Conservation (phyloP, 2,797 vertebrate species). For the Euthynnus affinis region DNA sequence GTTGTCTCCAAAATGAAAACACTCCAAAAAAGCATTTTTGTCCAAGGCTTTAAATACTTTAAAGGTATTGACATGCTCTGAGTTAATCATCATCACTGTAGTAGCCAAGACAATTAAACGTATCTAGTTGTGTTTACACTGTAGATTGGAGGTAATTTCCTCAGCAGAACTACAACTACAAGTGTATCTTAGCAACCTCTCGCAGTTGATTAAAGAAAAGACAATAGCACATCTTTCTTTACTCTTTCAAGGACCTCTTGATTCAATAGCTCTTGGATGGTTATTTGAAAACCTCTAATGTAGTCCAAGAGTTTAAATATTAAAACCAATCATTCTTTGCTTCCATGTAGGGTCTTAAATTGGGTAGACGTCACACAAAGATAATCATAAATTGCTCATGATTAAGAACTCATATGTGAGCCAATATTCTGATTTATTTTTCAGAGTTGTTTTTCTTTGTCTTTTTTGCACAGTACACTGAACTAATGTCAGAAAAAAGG, state of each 20-base stretch:
- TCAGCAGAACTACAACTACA: constrained; percentile 1
- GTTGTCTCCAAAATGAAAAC: constrained; percentile 26
- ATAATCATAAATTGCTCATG: background rate
- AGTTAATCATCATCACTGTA: constrained; percentile 38
- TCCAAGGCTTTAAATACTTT: constrained; percentile 5
- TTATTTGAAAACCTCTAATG: background rate
- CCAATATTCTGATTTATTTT: background rate
- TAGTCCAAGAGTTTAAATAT: background rate
- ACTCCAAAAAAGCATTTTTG: background rate
- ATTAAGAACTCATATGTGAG: background rate
- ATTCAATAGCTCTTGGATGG: constrained; percentile 5
- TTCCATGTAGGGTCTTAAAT: background rate
- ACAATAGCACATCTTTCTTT: constrained; percentile 19
- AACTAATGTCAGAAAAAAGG: background rate
- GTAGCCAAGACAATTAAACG: constrained; percentile 26
- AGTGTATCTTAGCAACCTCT: constrained; percentile 10
- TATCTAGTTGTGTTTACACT: constrained; percentile 32
- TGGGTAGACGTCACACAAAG: background rate
- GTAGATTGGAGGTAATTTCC: constrained; percentile 25
- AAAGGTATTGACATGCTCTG: background rate
- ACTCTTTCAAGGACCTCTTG: background rate
- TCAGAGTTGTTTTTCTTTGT: background rate
- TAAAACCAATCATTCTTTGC: background rate
- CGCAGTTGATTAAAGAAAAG: constrained; percentile 21
- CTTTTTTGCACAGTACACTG: background rate